These are phyloP conservation scores for Bombus breviceps DNA, from an alignment of 1,140 invertebrate species.

Conservation along the genomic window DNA sequence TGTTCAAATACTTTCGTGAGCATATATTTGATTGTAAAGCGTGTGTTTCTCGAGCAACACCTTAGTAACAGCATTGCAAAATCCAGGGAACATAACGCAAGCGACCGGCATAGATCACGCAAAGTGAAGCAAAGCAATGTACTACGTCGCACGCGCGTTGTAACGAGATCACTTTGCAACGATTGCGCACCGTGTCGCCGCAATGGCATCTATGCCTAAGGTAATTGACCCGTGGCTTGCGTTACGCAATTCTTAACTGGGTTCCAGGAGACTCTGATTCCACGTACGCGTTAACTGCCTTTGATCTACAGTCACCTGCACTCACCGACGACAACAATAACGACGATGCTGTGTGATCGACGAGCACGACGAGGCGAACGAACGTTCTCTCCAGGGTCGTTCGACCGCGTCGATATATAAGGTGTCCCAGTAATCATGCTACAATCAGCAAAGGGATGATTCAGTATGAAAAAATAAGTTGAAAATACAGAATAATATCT, in stretches of 20 bases:
- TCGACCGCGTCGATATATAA: conserved; percentile 9
- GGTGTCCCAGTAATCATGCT: background rate
- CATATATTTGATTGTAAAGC: background rate
- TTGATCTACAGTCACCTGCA: background rate
- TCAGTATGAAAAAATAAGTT: background rate
- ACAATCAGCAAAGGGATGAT: background rate
- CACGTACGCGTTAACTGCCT: conserved; percentile 55
- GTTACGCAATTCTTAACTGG: conserved; percentile 70
- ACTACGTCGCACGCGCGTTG: conserved; percentile 43
- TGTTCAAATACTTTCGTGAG: background rate
- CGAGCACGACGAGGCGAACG: conserved; percentile 51
- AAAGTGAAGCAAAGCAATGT: background rate
- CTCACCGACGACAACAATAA: background rate
- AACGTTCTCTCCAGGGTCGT: conserved; percentile 59
- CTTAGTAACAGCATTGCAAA: background rate
- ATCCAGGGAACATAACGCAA: background rate
- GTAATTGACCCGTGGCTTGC: conserved; percentile 61
- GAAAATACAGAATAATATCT: background rate
- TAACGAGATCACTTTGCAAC: conserved; percentile 67
- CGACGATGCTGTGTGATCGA: background rate
- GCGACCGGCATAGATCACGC: background rate
- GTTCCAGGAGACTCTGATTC: conserved; percentile 67
- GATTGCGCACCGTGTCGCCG: conserved; percentile 49
- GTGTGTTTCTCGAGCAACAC: background rate
- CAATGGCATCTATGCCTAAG: conserved; percentile 65